Base-by-base conservation (phyloP, 1,140 invertebrate genomes). In the Drosophila littoralis region DNA sequence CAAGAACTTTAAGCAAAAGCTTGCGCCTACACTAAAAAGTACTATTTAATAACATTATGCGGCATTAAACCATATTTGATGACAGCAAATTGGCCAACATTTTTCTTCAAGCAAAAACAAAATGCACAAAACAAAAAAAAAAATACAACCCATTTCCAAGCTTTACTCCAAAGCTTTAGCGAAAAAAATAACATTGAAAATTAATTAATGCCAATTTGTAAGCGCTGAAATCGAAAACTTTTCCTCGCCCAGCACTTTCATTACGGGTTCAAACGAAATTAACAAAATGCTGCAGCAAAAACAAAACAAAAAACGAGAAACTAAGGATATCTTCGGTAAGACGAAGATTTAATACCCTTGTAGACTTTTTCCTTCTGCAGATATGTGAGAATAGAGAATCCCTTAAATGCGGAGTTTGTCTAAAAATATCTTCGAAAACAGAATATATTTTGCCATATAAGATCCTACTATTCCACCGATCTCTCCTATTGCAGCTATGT, bases 161-260 rank as follows among this genome's bases (percentile, higher is more conserved):
- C 42, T 52, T 33, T 68, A 67, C 51, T 67, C 33, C 9, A 7
- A 7, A 3, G 46, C n/a, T 45, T 38, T 32, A 5, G 45, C 7
- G 15, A 35, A 35, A 57, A 57, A 67, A 79, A 68, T 71, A 81
- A 79, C 79, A 86, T 67, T 76, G 79, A 81, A 86, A 86, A 88
- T 86, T 86, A 86, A 86, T 86, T 86, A 86, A 88, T 80, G 83
- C 83, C 83, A 88, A 86, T 86, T 86, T 86, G 83, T 88, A 86
- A 83, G 83, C 79, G 75, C 65, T 79, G 79, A 86, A 86, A 86
- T 86, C 84, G 83, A 86, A 86, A 86, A 86, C 79, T 86, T 85
- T 86, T 88, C 43, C 58, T 67, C 48, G 69, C 57, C 52, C 54
- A 70, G 75, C 67, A 81, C 79, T 82, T 86, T 86, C 79, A 82